Conservation (phyloP, 1,140 invertebrate genomes). For the Delia radicum region DNA sequence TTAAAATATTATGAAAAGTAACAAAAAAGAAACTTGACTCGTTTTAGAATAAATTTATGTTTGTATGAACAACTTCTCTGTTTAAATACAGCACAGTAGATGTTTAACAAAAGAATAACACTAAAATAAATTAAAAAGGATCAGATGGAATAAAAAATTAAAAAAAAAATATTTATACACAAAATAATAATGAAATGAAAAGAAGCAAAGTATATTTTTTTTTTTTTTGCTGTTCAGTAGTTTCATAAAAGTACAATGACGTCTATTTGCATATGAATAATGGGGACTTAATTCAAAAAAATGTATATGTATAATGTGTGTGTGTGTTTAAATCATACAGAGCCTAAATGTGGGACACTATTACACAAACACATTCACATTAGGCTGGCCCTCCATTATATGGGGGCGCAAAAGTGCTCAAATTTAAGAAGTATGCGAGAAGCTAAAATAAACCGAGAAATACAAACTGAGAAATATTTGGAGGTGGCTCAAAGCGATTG, state of each 20-base stretch:
- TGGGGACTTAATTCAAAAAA: too few species aligned
- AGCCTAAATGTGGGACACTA: too few species aligned
- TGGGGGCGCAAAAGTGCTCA: too few species aligned
- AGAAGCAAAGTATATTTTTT: not conserved
- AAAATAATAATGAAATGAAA: not conserved
- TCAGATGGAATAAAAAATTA: not conserved
- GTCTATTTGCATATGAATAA: slow-evolving; percentile 20
- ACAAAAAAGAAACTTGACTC: not conserved
- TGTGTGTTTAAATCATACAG: too few species aligned
- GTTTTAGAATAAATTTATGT: not conserved
- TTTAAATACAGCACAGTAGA: too few species aligned
- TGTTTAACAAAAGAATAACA: not conserved
- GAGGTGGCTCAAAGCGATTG: too few species aligned
- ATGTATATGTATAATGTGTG: too few species aligned
- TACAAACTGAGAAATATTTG: too few species aligned
- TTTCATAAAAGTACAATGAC: slow-evolving; percentile 5
- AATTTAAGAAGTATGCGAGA: too few species aligned
- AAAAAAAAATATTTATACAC: not conserved
- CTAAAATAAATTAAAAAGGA: not conserved
- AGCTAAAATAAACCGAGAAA: too few species aligned
- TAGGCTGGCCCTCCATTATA: too few species aligned
- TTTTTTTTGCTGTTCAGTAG: not conserved
- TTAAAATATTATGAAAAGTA: not conserved
- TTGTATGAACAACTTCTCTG: not conserved
- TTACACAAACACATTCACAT: too few species aligned